Base-by-base conservation (phyloP, 2,888 invertebrate species). In the Megaustenia siamemsis region DNA sequence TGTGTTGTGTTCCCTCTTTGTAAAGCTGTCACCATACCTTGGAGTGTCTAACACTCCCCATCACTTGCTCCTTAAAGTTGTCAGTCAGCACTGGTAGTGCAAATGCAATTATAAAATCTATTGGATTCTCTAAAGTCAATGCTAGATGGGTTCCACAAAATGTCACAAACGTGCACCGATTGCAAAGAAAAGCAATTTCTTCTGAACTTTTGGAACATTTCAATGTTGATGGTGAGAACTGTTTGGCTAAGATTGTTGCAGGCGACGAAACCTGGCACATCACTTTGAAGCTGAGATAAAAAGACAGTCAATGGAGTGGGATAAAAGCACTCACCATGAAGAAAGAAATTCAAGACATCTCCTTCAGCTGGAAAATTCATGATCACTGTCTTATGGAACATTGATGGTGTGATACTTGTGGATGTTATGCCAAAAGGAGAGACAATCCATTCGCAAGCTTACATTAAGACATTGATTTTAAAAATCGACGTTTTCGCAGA, bases 311-410 rank as follows among this genome's bases (percentile, higher is more conserved):
- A 35, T 68, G 68, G 35, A 68, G 68, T 68, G 38, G 68, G 15
- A 68, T 68, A n/a, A n/a, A n/a, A n/a, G n/a, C n/a, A n/a, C n/a
- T n/a, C n/a, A n/a, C 68, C 35, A 38, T 38, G 68, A 32, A 68
- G 35, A 68, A 68, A 68, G 1, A 68, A 68, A 68, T 68, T 68
- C 35, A 68, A 35, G 68, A 68, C 38, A 35, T 38, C 68, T 68
- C 18, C 68, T 68, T n/a, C n/a, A n/a, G 68, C 68, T 35, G 35
- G 68, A 68, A 68, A 68, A 38, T 35, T 35, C 68, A 68, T 35
- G 68, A 68, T 68, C 68, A 68, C 68, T 68, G 68, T 35, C 68
- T 68, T 32, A 38, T 35, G 68, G 35, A 38, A 68, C 35, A 68
- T 35, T 35, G 35, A 68, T 10, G 68, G 38, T 68, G 68, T n/a